phyloP scores from a whole-genome alignment of 2,113 vertebrate genomes.

The Mustelus asterias region DNA sequence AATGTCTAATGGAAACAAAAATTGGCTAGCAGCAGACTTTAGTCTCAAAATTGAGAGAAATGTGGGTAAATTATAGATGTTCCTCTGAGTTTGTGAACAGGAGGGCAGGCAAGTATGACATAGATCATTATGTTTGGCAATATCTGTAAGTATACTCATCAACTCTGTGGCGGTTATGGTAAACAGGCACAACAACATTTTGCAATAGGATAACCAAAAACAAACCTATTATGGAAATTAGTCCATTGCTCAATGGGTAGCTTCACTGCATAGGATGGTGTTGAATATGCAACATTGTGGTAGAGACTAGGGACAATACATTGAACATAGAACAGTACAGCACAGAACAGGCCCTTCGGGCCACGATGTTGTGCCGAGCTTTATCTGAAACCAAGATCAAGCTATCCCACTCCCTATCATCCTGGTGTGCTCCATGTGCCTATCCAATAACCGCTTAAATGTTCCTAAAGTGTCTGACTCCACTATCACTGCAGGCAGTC shows the following conservation, averaged over 20 bases:
- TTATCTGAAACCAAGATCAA: too few species aligned
- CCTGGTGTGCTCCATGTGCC: too few species aligned
- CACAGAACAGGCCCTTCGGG: too few species aligned
- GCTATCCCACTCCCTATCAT: too few species aligned
- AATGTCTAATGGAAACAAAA: not conserved
- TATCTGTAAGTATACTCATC: not conserved
- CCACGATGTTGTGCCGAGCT: too few species aligned
- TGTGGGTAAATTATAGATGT: not conserved
- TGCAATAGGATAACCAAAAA: not conserved
- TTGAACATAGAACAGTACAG: too few species aligned
- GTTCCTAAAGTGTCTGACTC: too few species aligned
- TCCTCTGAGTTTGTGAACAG: not conserved
- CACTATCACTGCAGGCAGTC: too few species aligned
- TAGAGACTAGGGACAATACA: not conserved
- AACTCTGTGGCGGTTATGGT: not conserved
- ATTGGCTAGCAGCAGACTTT: not conserved
- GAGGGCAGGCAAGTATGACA: not conserved
- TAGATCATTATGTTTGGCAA: not conserved
- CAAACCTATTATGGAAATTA: not conserved
- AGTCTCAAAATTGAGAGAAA: not conserved
- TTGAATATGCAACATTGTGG: not conserved
- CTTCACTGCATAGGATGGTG: not conserved
- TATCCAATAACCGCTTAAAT: too few species aligned
- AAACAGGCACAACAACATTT: not conserved
- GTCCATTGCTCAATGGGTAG: not conserved